Conservation (phyloP, 2,888 invertebrate genomes). For the Pterobdella sp. region DNA sequence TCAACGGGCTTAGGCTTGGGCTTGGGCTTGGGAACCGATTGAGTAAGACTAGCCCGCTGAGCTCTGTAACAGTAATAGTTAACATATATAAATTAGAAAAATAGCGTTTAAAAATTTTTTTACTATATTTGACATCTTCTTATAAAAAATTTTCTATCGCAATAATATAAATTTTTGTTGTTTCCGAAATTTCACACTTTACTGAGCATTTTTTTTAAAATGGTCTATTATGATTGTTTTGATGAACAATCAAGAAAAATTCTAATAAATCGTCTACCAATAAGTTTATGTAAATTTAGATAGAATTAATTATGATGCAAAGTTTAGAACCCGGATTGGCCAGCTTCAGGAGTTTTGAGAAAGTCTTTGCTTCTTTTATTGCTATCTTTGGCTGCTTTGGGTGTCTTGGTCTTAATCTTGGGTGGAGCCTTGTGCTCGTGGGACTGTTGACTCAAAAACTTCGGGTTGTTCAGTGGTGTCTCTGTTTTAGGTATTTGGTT, state of each 20-base stretch:
- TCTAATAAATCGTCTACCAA: no score
- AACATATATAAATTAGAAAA: no score
- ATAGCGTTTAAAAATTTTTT: no score
- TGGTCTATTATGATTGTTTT: no score
- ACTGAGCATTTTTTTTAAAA: no score
- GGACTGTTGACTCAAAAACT: slow-evolving; percentile 26
- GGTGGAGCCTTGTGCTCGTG: slow-evolving; percentile 20
- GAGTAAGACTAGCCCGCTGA: neutral
- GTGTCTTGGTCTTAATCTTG: neutral
- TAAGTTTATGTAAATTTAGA: no score
- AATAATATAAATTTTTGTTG: no score
- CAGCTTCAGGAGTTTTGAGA: slow-evolving; percentile 52
- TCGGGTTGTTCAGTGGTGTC: slow-evolving; percentile 19
- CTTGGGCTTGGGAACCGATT: neutral
- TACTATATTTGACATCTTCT: no score
- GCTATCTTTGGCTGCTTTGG: slow-evolving; percentile 38
- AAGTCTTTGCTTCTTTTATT: slow-evolving; percentile 45
- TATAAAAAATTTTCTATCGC: no score
- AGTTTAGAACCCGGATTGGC: slow-evolving; percentile 53
- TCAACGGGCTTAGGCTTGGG: slow-evolving; percentile 12
- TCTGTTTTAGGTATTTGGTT: neutral
- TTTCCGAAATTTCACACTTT: no score
- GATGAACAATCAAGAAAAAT: no score
- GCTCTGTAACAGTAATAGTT: neutral
- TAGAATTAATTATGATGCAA: no score